phyloP scores from a whole-genome alignment of 2,797 vertebrate species.

The Eutrigla gurnardus region DNA sequence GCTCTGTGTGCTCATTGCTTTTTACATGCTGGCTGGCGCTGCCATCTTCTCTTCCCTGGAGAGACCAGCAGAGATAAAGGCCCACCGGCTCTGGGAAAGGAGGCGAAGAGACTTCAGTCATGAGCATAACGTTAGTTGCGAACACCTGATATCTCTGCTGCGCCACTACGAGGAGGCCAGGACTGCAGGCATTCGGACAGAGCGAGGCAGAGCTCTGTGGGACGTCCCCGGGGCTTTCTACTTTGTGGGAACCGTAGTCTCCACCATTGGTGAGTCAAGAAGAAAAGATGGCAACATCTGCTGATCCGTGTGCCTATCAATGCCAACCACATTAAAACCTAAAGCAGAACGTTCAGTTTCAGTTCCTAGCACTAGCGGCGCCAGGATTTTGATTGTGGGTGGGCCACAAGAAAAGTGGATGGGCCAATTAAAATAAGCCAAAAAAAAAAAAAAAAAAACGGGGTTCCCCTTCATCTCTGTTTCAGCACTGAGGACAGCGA shows the following conservation, averaged over 20 bases:
- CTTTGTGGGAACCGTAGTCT: conserved; percentile 79
- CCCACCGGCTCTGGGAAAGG: conserved; percentile 64
- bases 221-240: conserved; percentile 77
- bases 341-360: not conserved
- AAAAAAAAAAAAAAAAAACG: no score
- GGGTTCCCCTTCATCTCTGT: no score
- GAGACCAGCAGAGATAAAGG: conserved; percentile 67
- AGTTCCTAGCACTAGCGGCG: no score
- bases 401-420: no score
- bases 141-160: conserved; percentile 60
- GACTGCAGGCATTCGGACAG: conserved; percentile 60
- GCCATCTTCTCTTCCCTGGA: conserved; percentile 76
- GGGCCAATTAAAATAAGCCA: no score
- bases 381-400: no score
- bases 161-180: conserved; percentile 70
- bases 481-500: no score
- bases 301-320: not conserved
- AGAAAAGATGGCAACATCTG: not conserved
- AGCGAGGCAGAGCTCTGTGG: conserved; percentile 64
- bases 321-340: not conserved
- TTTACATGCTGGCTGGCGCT: conserved; percentile 77
- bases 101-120: conserved; percentile 60
- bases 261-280: conserved; percentile 76
- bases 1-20: conserved; percentile 63
- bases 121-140: conserved; percentile 53